phyloP scores from a whole-genome alignment of 2,888 invertebrate genomes.

The Tineola bisselliella region DNA sequence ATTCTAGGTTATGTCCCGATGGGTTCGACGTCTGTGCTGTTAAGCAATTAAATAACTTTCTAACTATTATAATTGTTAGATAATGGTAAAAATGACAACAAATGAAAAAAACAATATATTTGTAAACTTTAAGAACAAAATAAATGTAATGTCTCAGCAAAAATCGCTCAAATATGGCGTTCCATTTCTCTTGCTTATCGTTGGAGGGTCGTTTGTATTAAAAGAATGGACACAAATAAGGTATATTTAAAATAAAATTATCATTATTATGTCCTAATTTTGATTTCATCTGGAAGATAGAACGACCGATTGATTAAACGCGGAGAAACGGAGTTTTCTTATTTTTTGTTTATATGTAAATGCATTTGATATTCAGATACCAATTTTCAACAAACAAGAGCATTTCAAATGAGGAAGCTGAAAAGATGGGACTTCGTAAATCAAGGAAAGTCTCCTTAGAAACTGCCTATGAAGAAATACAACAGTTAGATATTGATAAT shows the following conservation, averaged over 20 bases:
- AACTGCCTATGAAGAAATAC: constrained; percentile 76
- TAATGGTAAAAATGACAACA: not conserved
- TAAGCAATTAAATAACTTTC: too few relatives aligned
- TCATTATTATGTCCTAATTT: too few relatives aligned
- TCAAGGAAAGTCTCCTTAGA: constrained; percentile 77
- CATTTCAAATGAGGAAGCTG: constrained; percentile 71
- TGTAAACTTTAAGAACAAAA: not conserved
- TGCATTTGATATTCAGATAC: constrained; percentile 42
- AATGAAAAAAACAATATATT: not conserved
- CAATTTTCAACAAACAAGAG: constrained; percentile 69
- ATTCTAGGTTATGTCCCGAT: too few relatives aligned
- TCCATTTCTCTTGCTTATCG: constrained; percentile 76
- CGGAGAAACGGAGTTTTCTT: too few relatives aligned
- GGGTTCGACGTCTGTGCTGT: too few relatives aligned
- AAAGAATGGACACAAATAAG: constrained; percentile 78
- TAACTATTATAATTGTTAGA: not conserved
- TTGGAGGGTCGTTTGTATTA: constrained; percentile 82
- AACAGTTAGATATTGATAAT: constrained; percentile 77
- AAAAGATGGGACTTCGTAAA: constrained; percentile 74
- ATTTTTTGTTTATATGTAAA: too few relatives aligned
- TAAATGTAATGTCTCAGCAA: not conserved
- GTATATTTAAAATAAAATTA: constrained; percentile 47
- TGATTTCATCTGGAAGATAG: too few relatives aligned
- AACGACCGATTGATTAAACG: too few relatives aligned
- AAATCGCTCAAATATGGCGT: constrained; percentile 65